Conservation (phyloP, 2,797 vertebrate species). For the Bradypodion pumilum region DNA sequence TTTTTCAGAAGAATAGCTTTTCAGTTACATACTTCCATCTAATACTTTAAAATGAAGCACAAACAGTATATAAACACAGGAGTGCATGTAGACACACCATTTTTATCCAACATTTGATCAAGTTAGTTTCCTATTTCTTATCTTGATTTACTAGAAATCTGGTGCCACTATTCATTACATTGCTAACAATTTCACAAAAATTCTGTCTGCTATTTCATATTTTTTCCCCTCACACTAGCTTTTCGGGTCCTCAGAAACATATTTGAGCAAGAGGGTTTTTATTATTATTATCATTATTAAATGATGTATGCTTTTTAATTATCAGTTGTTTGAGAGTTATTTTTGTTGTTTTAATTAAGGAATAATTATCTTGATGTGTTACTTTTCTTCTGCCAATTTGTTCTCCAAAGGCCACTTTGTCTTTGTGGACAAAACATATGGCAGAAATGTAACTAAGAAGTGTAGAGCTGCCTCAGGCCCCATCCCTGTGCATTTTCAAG, state of each 20-base stretch:
- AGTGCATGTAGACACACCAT: background rate
- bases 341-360: background rate
- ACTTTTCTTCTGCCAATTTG: background rate
- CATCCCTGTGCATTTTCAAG: too few species aligned
- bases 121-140: slow-evolving; percentile 3
- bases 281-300: too few species aligned
- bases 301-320: background rate
- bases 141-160: background rate
- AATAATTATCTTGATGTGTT: background rate
- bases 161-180: background rate
- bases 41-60: background rate
- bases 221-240: background rate
- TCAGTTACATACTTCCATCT: background rate
- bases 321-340: background rate
- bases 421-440: too few species aligned
- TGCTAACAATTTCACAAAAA: background rate
- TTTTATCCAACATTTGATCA: background rate
- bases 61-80: too few species aligned
- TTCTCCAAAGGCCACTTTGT: background rate
- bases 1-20: background rate
- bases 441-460: too few species aligned
- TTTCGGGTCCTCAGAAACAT: background rate
- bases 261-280: background rate
- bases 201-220: background rate
- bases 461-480: too few species aligned